Percentiles rank a stretch among this genome's conserved stretches.
These are phyloP conservation scores for Smittia aterrima DNA, from an alignment of 2,888 invertebrate genomes.

Conservation along the genomic window DNA sequence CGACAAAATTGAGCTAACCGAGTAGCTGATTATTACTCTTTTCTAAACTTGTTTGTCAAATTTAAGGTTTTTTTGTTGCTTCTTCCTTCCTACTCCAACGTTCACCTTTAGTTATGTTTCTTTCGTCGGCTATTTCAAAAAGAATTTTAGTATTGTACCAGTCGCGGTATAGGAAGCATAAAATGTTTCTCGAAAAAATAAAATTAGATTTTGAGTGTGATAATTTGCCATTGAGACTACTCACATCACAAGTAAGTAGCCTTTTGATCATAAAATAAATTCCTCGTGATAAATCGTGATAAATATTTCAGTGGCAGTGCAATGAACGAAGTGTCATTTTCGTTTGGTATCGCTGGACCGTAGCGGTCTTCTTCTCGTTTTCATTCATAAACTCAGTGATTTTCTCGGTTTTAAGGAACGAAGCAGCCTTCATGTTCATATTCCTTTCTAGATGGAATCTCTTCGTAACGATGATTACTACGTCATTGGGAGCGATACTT, in stretches of 20 bases:
- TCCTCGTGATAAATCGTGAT: background rate
- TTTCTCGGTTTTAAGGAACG: background rate
- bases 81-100: too few species aligned
- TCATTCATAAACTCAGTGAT: conserved; percentile 30
- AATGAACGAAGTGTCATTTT: background rate
- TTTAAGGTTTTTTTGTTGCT: too few species aligned
- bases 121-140: too few species aligned
- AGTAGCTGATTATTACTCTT: too few species aligned
- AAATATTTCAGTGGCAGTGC: conserved; percentile 16
- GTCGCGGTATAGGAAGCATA: too few species aligned
- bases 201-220: conserved; percentile 27
- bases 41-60: too few species aligned
- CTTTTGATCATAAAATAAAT: background rate
- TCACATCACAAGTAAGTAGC: conserved; percentile 9
- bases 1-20: background rate
- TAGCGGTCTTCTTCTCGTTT: conserved; percentile 7
- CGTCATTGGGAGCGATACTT: background rate
- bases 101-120: too few species aligned
- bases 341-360: background rate
- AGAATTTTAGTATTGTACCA: too few species aligned
- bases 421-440: background rate
- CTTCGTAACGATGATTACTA: background rate
- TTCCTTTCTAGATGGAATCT: conserved; percentile 1
- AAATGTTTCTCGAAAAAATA: conserved; percentile 16
- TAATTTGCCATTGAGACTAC: background rate